A percentile compares a stretch with the other conserved stretches of the same genome.
These are phyloP conservation scores for Troides aeacus DNA, from an alignment of 2,888 invertebrate genomes.

Conservation along the genomic window DNA sequence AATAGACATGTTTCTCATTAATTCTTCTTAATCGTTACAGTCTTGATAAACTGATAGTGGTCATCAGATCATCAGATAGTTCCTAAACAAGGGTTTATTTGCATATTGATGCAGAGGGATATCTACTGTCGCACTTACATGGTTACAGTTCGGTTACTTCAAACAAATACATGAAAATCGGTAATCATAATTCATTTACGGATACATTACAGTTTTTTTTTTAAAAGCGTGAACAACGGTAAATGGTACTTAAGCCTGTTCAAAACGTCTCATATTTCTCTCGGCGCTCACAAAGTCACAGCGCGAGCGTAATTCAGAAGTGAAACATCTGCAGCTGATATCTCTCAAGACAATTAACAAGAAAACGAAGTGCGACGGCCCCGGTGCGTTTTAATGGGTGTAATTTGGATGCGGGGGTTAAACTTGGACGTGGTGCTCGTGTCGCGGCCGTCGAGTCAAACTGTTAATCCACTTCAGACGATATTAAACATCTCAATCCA, in stretches of 20 bases:
- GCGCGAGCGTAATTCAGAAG: slow-evolving; percentile 64
- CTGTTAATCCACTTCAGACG: too few species aligned
- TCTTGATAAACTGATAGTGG: too few species aligned
- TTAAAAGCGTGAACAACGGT: slow-evolving; percentile 46
- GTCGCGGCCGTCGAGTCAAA: too few species aligned
- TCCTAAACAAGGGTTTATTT: too few species aligned
- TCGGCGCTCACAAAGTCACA: slow-evolving; percentile 58
- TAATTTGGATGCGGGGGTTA: slow-evolving; percentile 55
- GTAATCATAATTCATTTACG: slow-evolving; percentile 50
- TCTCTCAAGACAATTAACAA: slow-evolving; percentile 75
- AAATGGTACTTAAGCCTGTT: slow-evolving; percentile 51
- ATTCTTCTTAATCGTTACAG: too few species aligned
- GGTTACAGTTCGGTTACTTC: background rate
- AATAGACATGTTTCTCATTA: too few species aligned
- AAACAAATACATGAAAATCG: slow-evolving; percentile 27
- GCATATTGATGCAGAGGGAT: too few species aligned
- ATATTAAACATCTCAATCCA: too few species aligned
- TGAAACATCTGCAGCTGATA: slow-evolving; percentile 75
- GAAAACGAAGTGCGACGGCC: slow-evolving; percentile 61
- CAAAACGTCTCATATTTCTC: slow-evolving; percentile 70
- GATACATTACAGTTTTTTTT: slow-evolving; percentile 31
- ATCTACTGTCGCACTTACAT: too few species aligned
- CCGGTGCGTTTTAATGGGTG: slow-evolving; percentile 63
- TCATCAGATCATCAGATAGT: too few species aligned
- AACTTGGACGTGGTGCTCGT: background rate